Evolutionary conservation across 1,140 invertebrate species (phyloP).

Genomic region (Scaptomyza montana): DNA sequence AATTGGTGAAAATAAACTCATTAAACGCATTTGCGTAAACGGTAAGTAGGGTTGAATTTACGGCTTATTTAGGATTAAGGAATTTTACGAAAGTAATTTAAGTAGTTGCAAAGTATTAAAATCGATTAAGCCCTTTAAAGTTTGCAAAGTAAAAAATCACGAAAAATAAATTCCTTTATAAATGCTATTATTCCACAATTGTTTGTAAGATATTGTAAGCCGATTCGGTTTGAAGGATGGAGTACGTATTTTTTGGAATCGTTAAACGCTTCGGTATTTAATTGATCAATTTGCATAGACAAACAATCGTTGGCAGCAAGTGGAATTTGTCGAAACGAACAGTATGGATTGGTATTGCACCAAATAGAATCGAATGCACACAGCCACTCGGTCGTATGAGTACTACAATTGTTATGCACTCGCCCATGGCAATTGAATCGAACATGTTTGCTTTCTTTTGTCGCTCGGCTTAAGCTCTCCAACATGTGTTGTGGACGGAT

Average conservation of each 20-base stretch:
- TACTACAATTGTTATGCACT: conserved; percentile 30
- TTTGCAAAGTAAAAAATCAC: no score
- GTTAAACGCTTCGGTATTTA: conserved; percentile 10
- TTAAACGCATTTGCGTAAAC: not conserved
- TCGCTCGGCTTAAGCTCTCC: conserved; percentile 4
- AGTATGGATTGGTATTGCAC: not conserved
- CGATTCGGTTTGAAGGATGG: not conserved
- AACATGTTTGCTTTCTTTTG: not conserved
- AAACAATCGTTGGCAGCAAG: conserved; percentile 14
- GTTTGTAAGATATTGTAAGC: not conserved
- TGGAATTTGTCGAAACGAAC: conserved; percentile 7
- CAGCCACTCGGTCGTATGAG: conserved; percentile 28
- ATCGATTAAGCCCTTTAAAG: no score
- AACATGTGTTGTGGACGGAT: conserved; percentile 15
- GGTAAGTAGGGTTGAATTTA: conserved; percentile 9
- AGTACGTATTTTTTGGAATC: not conserved
- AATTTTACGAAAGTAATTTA: no score
- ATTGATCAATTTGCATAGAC: conserved; percentile 44
- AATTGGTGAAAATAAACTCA: not conserved
- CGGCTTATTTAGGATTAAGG: no score
- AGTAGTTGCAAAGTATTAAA: no score
- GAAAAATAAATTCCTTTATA: no score
- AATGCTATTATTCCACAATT: no score
- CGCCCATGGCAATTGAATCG: conserved; percentile 25
- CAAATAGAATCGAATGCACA: not conserved